These are phyloP conservation scores for Eristalinus sepulchralis DNA, from an alignment of 2,888 invertebrate species.

Conservation along the genomic window DNA sequence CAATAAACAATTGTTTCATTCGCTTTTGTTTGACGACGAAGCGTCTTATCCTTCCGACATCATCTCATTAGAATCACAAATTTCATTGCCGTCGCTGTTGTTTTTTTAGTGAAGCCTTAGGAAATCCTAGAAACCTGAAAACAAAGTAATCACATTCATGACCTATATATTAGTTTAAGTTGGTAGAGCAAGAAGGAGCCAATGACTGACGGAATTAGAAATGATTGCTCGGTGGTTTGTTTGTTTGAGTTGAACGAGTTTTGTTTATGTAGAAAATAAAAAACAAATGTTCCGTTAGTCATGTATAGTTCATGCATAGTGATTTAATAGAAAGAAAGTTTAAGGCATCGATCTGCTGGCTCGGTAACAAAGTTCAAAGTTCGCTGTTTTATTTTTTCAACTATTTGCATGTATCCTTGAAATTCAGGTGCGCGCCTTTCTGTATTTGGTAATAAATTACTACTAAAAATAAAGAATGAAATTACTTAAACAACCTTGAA, in stretches of 20 bases:
- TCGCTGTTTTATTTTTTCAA: background rate
- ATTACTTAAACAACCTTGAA: conserved; percentile 9
- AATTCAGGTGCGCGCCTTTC: background rate
- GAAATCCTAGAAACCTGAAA: background rate
- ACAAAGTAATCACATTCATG: background rate
- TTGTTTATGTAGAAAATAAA: background rate
- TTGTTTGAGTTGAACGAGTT: background rate
- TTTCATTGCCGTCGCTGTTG: background rate
- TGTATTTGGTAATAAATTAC: background rate
- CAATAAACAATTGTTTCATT: background rate
- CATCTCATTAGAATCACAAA: background rate
- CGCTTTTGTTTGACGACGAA: background rate
- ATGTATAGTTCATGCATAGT: background rate
- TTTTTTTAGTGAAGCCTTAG: background rate
- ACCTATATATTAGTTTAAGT: background rate
- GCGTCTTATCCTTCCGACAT: background rate
- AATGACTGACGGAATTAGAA: background rate
- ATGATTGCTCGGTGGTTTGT: background rate
- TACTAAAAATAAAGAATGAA: conserved; percentile 6
- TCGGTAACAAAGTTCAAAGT: background rate
- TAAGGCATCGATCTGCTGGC: too few relatives aligned
- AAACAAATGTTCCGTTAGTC: background rate
- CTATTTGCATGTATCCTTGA: conserved; percentile 4
- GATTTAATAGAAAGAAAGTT: background rate
- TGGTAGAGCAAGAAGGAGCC: background rate